Evolutionary conservation across 2,797 vertebrate species (phyloP), one percentile per base, ranked within the genome.

Genomic region (Megaceryle alcyon): DNA sequence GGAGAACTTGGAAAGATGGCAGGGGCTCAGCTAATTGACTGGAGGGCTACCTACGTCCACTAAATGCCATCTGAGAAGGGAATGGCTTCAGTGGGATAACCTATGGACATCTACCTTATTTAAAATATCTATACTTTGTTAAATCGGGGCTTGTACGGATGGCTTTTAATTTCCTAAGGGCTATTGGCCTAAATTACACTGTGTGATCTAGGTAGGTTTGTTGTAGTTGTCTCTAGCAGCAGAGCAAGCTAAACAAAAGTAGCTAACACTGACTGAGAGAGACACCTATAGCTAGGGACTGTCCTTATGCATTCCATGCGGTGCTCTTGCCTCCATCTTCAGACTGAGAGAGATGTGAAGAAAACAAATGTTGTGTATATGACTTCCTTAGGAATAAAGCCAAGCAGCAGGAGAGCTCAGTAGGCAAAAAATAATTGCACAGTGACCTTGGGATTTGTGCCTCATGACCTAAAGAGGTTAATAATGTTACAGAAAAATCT

Each of bases 361-460:
- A 72, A 93, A 91, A 93, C 37, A 88, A 93, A 79, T n/a, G 10
- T 79, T 82, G 39, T 7, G 0, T 64, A 51, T 46, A 65, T 4
- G 5, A 86, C 81, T 88, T 76, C 89, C 61, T 85, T 16, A 60
- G 63, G 46, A 94, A 91, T 83, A 96, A 83, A 95, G 72, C 68
- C 78, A 80, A 82, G 85, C 51, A 83, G 59, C 66, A 95, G 63
- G n/a, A 17, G 61, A 94, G 84, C 91, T 95, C 70, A 90, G 72
- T 35, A 86, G 89, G 54, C 86, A 90, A 96, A 82, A 88, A 63
- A 81, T 56, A 79, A 81, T 86, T 83, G 76, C 12, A 33, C 44
- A 60, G 75, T 93, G 92, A 97, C 96, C 95, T 96, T 96, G 94
- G 93, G 61, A 78, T 89, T 86, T 89, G 86, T 95, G 84, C 76